These are phyloP conservation scores for Patella ulyssiponensis DNA, from an alignment of 2,888 invertebrate species.

Conservation along the genomic window DNA sequence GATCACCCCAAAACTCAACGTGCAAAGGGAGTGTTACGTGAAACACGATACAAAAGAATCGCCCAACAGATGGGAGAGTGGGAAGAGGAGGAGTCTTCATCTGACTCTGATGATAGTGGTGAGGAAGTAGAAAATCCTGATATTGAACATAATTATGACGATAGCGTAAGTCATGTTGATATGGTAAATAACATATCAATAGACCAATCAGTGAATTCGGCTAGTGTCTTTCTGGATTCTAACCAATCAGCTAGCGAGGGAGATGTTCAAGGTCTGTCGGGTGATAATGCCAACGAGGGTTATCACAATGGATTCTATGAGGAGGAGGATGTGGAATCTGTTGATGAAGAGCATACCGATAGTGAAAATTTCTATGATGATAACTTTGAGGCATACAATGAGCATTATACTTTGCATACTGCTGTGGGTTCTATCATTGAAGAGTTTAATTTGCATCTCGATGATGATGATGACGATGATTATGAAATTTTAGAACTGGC, in stretches of 20 bases:
- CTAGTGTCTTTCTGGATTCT: background rate
- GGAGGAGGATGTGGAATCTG: slow-evolving; percentile 43
- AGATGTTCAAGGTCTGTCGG: slow-evolving; percentile 1
- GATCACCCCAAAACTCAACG: slow-evolving; percentile 69
- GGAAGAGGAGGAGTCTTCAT: slow-evolving; percentile 48
- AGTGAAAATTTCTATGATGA: slow-evolving; percentile 66
- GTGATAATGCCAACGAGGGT: slow-evolving; percentile 28
- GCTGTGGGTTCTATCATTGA: slow-evolving; percentile 57
- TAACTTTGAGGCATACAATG: slow-evolving; percentile 64
- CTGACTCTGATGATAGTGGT: slow-evolving; percentile 48
- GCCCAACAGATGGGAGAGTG: slow-evolving; percentile 63
- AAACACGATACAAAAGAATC: slow-evolving; percentile 65
- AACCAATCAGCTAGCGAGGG: slow-evolving; percentile 3
- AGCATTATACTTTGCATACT: slow-evolving; percentile 60
- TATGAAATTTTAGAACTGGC: slow-evolving; percentile 58
- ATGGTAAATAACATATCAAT: slow-evolving; percentile 15
- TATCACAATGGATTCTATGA: slow-evolving; percentile 53
- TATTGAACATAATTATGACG: slow-evolving; percentile 63
- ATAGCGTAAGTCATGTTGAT: slow-evolving; percentile 51
- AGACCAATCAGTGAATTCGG: background rate
- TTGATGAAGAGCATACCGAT: slow-evolving; percentile 59
- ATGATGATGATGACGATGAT: slow-evolving; percentile 57
- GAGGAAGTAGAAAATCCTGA: slow-evolving; percentile 59
- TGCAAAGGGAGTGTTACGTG: slow-evolving; percentile 69
- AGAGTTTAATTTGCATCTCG: slow-evolving; percentile 55